Conservation (phyloP, 2,888 invertebrate genomes). For the Leucophora obtusa region DNA sequence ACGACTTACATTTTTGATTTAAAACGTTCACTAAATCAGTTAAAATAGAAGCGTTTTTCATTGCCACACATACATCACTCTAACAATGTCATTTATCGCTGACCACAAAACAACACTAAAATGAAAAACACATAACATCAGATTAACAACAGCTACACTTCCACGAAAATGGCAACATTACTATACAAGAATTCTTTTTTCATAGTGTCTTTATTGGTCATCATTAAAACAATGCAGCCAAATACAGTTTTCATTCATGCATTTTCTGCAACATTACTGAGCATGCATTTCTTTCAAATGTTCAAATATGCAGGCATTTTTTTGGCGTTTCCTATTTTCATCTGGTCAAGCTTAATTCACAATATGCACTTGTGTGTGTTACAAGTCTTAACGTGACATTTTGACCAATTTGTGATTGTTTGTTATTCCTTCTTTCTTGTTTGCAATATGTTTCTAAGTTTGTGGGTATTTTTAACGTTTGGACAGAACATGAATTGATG, state of each 20-base stretch:
- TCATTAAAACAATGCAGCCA: neutral
- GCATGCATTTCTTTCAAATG: neutral
- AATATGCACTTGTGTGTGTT: slow-evolving; percentile 6
- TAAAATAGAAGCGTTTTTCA: neutral
- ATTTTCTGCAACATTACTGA: neutral
- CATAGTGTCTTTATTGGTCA: neutral
- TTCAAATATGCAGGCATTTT: neutral
- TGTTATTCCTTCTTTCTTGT: neutral
- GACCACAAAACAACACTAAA: neutral
- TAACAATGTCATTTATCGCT: neutral
- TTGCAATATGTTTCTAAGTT: neutral
- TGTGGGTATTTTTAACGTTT: neutral
- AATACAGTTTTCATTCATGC: neutral
- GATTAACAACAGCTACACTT: neutral
- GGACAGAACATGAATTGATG: slow-evolving; percentile 24
- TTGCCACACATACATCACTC: neutral
- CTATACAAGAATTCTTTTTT: neutral
- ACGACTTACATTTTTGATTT: too few species aligned
- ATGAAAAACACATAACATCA: too few species aligned
- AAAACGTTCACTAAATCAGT: too few species aligned
- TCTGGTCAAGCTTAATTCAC: neutral
- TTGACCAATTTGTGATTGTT: slow-evolving; percentile 28
- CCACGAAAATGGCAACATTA: neutral
- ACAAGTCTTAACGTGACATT: slow-evolving; percentile 27
- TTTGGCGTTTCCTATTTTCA: neutral